Evolutionary conservation across 2,888 invertebrate species (phyloP), one percentile per base, ranked within the genome.

Genomic region (Eupithecia insigniata): DNA sequence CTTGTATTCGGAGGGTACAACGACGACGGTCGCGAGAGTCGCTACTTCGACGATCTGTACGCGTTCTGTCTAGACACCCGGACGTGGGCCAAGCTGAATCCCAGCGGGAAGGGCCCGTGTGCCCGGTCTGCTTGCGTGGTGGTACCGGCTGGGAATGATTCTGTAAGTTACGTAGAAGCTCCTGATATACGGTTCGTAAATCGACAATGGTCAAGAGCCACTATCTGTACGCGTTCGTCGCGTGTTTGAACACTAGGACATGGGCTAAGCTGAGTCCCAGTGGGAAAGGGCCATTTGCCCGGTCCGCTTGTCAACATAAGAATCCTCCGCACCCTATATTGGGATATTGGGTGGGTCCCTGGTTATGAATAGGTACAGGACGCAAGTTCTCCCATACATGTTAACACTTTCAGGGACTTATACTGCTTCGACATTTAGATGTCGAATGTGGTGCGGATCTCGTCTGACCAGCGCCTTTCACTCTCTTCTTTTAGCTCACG

Each of bases 1-100:
- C 92, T 98, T 76, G 93, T 99, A 7, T 99, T 99, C 93, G 99
- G 99, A 0, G 99, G 99, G 0, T 99, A 98, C 89, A 96, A 97
- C 84, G 99, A 99, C 90, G 98, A 98, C 88, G 95, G 97, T 1
- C 95, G 97, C 71, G 97, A 97, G 75, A 98, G 97, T 87, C 96
- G 96, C 80, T 99, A 99, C 92, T 98, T 96, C 87, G 98, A 98
- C 88, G 99, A 99, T 87, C 88, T 98, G 1, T 95, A 97, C 89
- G 89, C 96, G 43, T 99, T 99, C 91, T 96, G 97, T 80, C 90
- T 97, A 78, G 97, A 98, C 83, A 96, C 95, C 0, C 96, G 98
- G 82, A 93, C 93, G 0, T 99, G 99, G 99, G 94, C 89, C 2
- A 96, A 96, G 86, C 84, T 98, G 66, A 95, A 96, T 68, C 92